These are phyloP conservation scores for Drosophila eohydei DNA, from an alignment of 2,888 invertebrate genomes.

Conservation along the genomic window DNA sequence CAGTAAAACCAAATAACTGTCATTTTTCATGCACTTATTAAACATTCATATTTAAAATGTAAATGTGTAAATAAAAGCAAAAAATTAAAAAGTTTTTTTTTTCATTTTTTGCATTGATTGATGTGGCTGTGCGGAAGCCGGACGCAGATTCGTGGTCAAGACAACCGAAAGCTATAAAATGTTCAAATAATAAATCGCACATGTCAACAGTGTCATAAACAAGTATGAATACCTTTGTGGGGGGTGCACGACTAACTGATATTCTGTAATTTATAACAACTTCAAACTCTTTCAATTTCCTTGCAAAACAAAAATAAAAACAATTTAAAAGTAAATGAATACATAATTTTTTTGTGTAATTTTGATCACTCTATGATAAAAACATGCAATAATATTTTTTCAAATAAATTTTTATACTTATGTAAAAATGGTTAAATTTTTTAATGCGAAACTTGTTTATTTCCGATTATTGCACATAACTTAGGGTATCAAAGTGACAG, in stretches of 20 bases:
- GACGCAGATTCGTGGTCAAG: conserved; percentile 9
- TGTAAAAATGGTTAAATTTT: too few species aligned
- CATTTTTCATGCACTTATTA: neutral
- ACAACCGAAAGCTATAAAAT: conserved; percentile 26
- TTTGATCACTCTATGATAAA: too few species aligned
- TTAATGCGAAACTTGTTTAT: too few species aligned
- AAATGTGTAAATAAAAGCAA: neutral
- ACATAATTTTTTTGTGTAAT: too few species aligned
- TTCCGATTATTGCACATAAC: neutral
- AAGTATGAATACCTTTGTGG: neutral
- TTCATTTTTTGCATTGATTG: conserved; percentile 16
- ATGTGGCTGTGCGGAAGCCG: conserved; percentile 7
- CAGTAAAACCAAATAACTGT: conserved; percentile 1
- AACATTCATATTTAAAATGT: conserved; percentile 6
- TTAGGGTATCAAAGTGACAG: conserved; percentile 6
- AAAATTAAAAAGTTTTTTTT: neutral
- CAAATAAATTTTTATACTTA: too few species aligned
- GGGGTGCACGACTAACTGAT: neutral
- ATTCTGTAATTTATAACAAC: neutral
- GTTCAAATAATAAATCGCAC: conserved; percentile 39
- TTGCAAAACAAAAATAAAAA: too few species aligned
- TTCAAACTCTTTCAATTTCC: too few species aligned
- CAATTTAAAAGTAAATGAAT: neutral
- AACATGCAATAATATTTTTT: too few species aligned
- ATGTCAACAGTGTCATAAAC: conserved; percentile 24